These are phyloP conservation scores for Syrmaticus mikado DNA, from an alignment of 2,113 vertebrate genomes.

Conservation along the genomic window DNA sequence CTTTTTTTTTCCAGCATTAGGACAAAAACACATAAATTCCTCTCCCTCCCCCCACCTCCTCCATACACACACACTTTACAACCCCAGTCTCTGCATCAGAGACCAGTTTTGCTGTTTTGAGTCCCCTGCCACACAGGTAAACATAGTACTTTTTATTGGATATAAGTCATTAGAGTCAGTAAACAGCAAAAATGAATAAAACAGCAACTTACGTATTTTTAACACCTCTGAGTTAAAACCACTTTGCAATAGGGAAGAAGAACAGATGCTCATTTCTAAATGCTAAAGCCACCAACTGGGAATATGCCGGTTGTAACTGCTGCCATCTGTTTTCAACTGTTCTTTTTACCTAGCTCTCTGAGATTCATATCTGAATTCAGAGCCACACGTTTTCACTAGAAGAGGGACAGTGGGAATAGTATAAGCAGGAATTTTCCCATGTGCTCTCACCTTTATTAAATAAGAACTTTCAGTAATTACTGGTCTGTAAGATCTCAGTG, in stretches of 20 bases:
- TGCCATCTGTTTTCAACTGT: constrained; percentile 85
- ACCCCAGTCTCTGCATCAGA: constrained; percentile 44
- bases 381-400: constrained; percentile 17
- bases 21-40: neutral
- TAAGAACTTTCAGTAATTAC: constrained; percentile 17
- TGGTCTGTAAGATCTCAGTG: neutral
- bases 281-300: constrained; percentile 83
- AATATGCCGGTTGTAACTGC: constrained; percentile 82
- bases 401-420: constrained; percentile 31
- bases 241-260: constrained; percentile 74
- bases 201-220: constrained; percentile 80
- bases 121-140: constrained; percentile 74
- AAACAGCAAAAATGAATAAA: constrained; percentile 81
- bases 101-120: constrained; percentile 71
- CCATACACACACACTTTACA: neutral
- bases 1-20: neutral
- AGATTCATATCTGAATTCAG: constrained; percentile 74
- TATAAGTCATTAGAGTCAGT: constrained; percentile 77
- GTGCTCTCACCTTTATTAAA: constrained; percentile 57
- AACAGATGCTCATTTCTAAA: constrained; percentile 86
- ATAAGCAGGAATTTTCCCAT: constrained; percentile 52
- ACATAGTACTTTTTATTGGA: constrained; percentile 74
- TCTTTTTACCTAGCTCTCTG: constrained; percentile 80
- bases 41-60: neutral
- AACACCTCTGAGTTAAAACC: constrained; percentile 80